A percentile compares a stretch with the other conserved stretches of the same genome.
Conservation (phyloP, 2,113 vertebrate species). For the Silurus asotus region DNA sequence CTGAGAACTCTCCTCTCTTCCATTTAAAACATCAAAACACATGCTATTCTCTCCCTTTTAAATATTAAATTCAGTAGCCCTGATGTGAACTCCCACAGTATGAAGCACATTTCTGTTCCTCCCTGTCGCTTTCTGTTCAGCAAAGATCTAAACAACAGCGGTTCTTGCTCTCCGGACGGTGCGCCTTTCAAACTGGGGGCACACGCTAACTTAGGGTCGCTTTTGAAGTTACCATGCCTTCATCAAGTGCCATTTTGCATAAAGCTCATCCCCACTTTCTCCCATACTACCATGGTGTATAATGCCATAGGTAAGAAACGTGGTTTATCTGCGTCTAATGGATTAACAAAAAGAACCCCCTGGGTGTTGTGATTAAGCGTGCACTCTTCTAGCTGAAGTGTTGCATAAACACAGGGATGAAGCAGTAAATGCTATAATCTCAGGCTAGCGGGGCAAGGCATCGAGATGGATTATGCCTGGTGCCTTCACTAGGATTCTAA, state of each 20-base stretch:
- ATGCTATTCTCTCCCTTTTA: conserved; percentile 66
- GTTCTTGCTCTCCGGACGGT: conserved; percentile 33
- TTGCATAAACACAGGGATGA: conserved; percentile 49
- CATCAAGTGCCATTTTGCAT: conserved; percentile 31
- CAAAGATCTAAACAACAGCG: conserved; percentile 23
- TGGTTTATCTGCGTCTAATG: conserved; percentile 53
- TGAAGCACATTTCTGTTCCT: conserved; percentile 1
- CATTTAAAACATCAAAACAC: conserved; percentile 67
- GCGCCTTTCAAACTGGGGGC: conserved; percentile 47
- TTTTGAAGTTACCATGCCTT: conserved; percentile 54
- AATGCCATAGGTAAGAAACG: conserved; percentile 53
- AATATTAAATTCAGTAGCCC: conserved; percentile 65
- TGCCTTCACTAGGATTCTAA: conserved; percentile 28
- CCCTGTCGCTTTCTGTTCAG: conserved; percentile 15
- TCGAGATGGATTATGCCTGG: conserved; percentile 37
- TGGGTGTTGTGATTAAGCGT: conserved; percentile 44
- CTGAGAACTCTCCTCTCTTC: conserved; percentile 49
- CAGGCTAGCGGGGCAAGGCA: conserved; percentile 38
- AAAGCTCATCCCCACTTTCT: conserved; percentile 42
- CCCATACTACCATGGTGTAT: conserved; percentile 5
- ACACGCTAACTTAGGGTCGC: conserved; percentile 45
- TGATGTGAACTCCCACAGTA: conserved; percentile 67
- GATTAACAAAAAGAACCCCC: conserved; percentile 53
- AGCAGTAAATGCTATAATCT: conserved; percentile 45
- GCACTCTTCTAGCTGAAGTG: conserved; percentile 41